phyloP scores from a whole-genome alignment of 2,113 vertebrate genomes.

The Physeter macrocephalus region DNA sequence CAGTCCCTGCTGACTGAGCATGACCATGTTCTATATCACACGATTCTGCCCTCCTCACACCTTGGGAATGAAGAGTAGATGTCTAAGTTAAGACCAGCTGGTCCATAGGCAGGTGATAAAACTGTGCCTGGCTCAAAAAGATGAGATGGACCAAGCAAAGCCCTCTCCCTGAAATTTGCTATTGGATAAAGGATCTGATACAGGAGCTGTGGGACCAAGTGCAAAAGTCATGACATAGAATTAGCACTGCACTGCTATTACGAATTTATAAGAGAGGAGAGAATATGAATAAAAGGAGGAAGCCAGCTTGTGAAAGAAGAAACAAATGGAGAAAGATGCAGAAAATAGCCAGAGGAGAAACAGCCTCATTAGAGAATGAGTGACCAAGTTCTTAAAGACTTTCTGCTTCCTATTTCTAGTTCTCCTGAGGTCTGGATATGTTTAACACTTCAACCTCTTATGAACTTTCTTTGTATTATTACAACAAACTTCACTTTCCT shows the following conservation, averaged over 20 bases:
- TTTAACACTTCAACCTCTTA: neutral
- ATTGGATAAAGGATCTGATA: neutral
- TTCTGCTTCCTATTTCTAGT: neutral
- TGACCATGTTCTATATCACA: neutral
- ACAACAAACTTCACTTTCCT: neutral
- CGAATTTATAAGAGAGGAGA: neutral
- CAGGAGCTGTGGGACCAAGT: neutral
- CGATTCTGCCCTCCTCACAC: neutral
- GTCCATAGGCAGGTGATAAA: neutral
- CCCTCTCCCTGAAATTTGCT: neutral
- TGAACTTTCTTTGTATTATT: neutral
- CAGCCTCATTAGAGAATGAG: neutral
- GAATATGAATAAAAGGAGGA: neutral
- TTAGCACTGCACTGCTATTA: neutral
- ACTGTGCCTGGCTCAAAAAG: neutral
- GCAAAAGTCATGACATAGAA: neutral
- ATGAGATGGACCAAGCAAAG: neutral
- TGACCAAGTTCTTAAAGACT: neutral
- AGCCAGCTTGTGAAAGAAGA: neutral
- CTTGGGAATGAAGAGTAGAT: neutral
- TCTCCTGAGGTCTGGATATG: neutral
- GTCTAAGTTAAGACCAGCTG: neutral
- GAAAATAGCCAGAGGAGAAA: neutral
- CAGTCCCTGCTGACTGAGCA: neutral
- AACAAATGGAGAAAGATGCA: neutral